Base-by-base conservation (phyloP, 2,113 vertebrate genomes). In the Patagioenas fasciata region DNA sequence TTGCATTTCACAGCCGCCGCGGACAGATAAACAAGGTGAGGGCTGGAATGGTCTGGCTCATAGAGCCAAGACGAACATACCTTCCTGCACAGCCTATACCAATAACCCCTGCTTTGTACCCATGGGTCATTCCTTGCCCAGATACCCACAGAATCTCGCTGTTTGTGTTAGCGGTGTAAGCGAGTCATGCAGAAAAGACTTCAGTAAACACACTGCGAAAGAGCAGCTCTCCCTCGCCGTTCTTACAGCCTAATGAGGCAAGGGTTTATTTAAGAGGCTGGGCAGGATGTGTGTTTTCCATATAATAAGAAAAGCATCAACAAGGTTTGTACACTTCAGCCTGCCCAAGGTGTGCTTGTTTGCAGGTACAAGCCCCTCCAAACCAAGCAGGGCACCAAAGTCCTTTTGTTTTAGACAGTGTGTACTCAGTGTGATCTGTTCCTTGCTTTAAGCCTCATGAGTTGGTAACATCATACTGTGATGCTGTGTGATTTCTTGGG, bases 381-480 rank as follows among this genome's bases (percentile, higher is more conserved):
- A 60, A 93, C 15, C 51, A 73, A 91, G 58, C 4, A 34, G 29
- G 47, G n/a, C 69, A 70, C 47, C 26, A 7, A 23, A 42, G 26
- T 13, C 25, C 26, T 74, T 54, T 24, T 73, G 19, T 56, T 88
- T 77, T 2, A 19, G 10, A 11, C 4, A 3, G 25, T 13, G 26
- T 10, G 26, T 62, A 5, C 53, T 21, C 10, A 24, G 26, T 48
- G 74, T 26, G 44, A 73, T 10, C 50, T 3, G 4, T 60, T 7
- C 31, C n/a, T 73, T 0, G 0, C n/a, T 73, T 66, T 15, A 20
- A 78, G 18, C 51, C 51, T 78, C n/a, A 3, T 4, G 4, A 0
- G 4, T 2, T 25, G 56, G 16, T 53, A 66, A 24, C 6, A 6
- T n/a, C n/a, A n/a, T n/a, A n/a, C n/a, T n/a, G n/a, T n/a, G n/a